Evolutionary conservation across 2,888 invertebrate species (phyloP).

Genomic region (Danaus chrysippus): DNA sequence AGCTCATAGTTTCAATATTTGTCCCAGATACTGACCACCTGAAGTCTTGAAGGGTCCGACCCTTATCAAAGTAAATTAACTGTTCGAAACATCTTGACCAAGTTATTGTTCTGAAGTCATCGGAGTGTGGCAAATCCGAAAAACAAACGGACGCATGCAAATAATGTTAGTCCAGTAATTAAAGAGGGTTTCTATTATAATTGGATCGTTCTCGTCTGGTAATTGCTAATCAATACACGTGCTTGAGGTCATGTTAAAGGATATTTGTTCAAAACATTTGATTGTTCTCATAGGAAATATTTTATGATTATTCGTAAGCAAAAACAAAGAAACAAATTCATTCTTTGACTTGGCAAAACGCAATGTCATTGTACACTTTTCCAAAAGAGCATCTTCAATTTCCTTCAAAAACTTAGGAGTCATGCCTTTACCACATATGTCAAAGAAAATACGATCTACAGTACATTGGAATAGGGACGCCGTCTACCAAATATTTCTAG

Average conservation of each 20-base stretch:
- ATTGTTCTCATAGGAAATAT: background rate
- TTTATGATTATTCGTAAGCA: slow-evolving; percentile 18
- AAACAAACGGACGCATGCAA: slow-evolving; percentile 64
- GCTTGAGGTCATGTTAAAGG: background rate
- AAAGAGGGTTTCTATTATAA: slow-evolving; percentile 28
- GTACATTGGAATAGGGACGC: slow-evolving; percentile 51
- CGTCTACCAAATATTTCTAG: slow-evolving; percentile 45
- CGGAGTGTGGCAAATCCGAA: slow-evolving; percentile 53
- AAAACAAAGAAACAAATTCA: slow-evolving; percentile 34
- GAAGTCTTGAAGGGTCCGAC: slow-evolving; percentile 63
- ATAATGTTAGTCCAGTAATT: slow-evolving; percentile 58
- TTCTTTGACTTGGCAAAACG: slow-evolving; percentile 52
- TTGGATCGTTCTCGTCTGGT: slow-evolving; percentile 4
- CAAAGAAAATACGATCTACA: slow-evolving; percentile 57
- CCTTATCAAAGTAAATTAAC: slow-evolving; percentile 77
- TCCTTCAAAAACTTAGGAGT: slow-evolving; percentile 60
- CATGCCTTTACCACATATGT: slow-evolving; percentile 69
- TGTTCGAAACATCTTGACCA: slow-evolving; percentile 74
- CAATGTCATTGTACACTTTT: slow-evolving; percentile 63
- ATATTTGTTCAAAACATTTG: background rate
- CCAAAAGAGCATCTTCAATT: slow-evolving; percentile 67
- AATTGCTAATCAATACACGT: background rate
- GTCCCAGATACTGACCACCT: slow-evolving; percentile 59
- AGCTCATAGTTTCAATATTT: slow-evolving; percentile 54
- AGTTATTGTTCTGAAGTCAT: slow-evolving; percentile 62